These are phyloP conservation scores for Mesorhabditis belari DNA, from an alignment of 2,888 invertebrate species.

Conservation along the genomic window DNA sequence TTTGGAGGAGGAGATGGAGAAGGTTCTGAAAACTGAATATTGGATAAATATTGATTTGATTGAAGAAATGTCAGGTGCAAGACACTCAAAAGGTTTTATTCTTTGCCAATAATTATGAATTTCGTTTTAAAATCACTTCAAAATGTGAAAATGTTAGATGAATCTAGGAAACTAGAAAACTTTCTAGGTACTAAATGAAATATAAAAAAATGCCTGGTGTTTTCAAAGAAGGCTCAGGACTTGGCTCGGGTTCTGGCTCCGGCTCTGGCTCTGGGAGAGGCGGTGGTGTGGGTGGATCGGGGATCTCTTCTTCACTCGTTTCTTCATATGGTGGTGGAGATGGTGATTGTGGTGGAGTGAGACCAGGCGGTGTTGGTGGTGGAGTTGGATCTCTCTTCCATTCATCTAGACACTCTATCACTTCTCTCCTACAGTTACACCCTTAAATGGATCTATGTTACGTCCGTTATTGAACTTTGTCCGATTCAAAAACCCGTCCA, in stretches of 20 bases:
- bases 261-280: conserved; percentile 6
- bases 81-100: too few relatives aligned
- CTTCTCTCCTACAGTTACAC: background rate
- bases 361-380: conserved; percentile 21
- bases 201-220: too few relatives aligned
- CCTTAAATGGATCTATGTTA: conserved; percentile 4
- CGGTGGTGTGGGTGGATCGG: conserved; percentile 3
- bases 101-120: too few relatives aligned
- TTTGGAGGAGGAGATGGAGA: conserved; percentile 18
- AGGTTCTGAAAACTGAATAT: conserved; percentile 11
- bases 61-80: too few relatives aligned
- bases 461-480: too few relatives aligned
- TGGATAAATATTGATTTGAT: too few relatives aligned
- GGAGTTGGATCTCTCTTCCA: conserved; percentile 44
- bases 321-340: conserved; percentile 4
- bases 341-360: conserved; percentile 6
- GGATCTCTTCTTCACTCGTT: too few relatives aligned
- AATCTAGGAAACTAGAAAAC: too few relatives aligned
- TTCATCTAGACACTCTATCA: conserved; percentile 14
- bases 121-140: too few relatives aligned
- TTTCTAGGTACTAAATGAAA: too few relatives aligned
- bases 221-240: conserved; percentile 6
- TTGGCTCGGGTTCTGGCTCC: conserved; percentile 12
- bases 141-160: too few relatives aligned
- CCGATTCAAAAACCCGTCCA: too few relatives aligned